Percentiles rank a stretch among this genome's conserved stretches.
These are phyloP conservation scores for Axis porcinus DNA, from an alignment of 2,113 vertebrate genomes.

Conservation along the genomic window DNA sequence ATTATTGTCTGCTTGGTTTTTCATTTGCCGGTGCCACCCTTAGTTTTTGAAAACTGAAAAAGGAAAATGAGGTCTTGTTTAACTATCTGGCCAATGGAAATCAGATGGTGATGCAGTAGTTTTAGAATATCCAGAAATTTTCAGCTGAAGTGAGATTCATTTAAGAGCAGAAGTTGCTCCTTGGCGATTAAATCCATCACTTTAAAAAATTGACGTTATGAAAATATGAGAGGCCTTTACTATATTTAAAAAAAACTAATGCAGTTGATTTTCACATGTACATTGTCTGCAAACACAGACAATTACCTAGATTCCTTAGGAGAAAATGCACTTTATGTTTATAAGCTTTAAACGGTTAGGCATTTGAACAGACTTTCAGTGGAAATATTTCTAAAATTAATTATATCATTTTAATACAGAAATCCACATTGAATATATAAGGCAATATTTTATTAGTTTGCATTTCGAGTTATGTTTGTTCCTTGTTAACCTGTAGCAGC, in stretches of 20 bases:
- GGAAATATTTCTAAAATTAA: slow-evolving; percentile 37
- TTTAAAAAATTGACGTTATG: background rate
- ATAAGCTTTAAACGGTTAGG: slow-evolving; percentile 8
- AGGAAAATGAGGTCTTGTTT: slow-evolving; percentile 1
- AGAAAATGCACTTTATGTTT: background rate
- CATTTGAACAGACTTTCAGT: background rate
- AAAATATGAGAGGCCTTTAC: slow-evolving; percentile 19
- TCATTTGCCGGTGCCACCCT: background rate
- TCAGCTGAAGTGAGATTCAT: background rate
- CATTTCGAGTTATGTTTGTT: background rate
- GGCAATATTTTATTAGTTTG: background rate
- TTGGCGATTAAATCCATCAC: background rate
- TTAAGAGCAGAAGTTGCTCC: background rate
- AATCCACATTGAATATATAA: background rate
- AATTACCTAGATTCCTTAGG: background rate
- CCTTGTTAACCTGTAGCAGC: background rate
- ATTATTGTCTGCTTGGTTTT: background rate
- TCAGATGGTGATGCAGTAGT: background rate
- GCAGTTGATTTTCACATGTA: background rate
- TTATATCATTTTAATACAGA: slow-evolving; percentile 25
- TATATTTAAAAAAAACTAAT: background rate
- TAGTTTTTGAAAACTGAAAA: background rate
- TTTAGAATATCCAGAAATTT: background rate
- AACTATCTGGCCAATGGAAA: background rate
- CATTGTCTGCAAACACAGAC: background rate